Evolutionary conservation across 2,888 invertebrate genomes (phyloP).

Genomic region (Eupithecia subfuscata): DNA sequence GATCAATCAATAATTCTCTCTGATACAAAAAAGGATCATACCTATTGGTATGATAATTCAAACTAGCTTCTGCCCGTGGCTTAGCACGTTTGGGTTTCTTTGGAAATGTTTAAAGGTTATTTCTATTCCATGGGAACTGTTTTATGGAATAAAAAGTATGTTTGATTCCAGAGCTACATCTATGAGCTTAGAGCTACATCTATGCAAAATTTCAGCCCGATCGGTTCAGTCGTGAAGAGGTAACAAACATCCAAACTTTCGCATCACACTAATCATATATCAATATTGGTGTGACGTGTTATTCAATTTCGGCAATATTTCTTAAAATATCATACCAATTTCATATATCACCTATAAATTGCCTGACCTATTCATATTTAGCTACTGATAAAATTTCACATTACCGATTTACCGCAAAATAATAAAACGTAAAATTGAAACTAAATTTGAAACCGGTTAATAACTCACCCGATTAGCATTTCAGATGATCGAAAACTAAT

Average conservation of each 20-base stretch:
- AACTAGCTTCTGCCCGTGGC: background rate
- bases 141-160: no score
- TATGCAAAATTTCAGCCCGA: no score
- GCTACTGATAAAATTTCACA: background rate
- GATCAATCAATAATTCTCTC: background rate
- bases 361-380: background rate
- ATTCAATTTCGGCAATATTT: no score
- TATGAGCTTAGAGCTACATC: no score
- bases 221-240: no score
- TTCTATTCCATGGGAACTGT: no score
- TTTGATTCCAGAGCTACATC: no score
- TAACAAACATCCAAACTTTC: no score
- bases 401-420: background rate
- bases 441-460: background rate
- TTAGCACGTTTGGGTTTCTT: no score
- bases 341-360: background rate
- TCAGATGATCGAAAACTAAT: constrained; percentile 9
- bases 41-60: background rate
- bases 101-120: no score
- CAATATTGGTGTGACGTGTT: no score
- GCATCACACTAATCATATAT: no score
- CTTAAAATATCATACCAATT: background rate
- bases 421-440: constrained; percentile 5
- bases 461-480: constrained; percentile 16
- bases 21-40: background rate